Percentiles rank a stretch among this genome's conserved stretches.
Evolutionary conservation across 1,140 invertebrate genomes (phyloP).

Genomic region (Anagrus nilaparvatae): DNA sequence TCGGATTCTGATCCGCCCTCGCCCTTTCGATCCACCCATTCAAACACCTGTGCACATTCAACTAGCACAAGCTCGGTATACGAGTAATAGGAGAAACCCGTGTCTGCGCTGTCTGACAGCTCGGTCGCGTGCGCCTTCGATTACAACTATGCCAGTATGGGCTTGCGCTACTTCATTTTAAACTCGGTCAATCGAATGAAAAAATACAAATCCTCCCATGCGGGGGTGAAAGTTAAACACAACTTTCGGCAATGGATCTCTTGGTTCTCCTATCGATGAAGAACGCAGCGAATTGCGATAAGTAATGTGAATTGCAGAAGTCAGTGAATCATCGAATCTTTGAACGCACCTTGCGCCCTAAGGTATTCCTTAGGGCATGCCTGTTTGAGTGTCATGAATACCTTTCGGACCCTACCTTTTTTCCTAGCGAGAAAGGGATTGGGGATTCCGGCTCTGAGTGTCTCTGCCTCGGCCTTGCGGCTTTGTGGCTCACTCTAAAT

Average conservation of each 20-base stretch:
- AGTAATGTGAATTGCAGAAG: conserved; percentile 69
- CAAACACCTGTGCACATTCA: too few relatives aligned
- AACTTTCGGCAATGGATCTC: conserved; percentile 58
- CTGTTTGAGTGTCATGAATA: neutral
- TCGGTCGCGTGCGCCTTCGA: too few relatives aligned
- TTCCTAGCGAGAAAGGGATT: too few relatives aligned
- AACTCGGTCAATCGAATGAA: neutral
- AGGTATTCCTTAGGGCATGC: conserved; percentile 21
- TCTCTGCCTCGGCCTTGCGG: too few relatives aligned
- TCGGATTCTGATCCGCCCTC: too few relatives aligned
- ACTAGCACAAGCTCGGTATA: too few relatives aligned
- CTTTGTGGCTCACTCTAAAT: too few relatives aligned
- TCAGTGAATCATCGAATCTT: conserved; percentile 68
- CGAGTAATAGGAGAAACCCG: neutral
- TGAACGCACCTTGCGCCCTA: conserved; percentile 61
- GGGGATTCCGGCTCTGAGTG: too few relatives aligned
- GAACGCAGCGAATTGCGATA: conserved; percentile 71
- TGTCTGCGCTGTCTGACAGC: neutral
- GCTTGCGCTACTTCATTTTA: too few relatives aligned
- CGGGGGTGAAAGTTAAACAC: conserved; percentile 17
- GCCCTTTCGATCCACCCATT: too few relatives aligned
- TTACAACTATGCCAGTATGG: too few relatives aligned
- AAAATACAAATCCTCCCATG: neutral
- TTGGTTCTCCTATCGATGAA: conserved; percentile 71
- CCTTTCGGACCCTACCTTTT: too few relatives aligned